Base-by-base conservation (phyloP, 2,888 invertebrate species). In the Platerodrilus igneus region DNA sequence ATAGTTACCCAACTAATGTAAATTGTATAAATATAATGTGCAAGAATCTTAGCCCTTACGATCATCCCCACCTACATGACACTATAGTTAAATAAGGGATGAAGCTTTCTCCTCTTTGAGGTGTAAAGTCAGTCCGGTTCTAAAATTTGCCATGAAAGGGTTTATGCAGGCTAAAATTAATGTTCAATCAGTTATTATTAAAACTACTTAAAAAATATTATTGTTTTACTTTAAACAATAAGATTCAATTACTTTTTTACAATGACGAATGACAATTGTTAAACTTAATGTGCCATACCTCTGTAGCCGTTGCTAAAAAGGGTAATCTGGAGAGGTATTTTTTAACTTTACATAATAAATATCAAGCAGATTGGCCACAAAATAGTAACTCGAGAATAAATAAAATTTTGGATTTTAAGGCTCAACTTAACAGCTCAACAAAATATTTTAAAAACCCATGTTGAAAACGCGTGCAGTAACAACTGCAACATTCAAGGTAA, bases 381-480 rank as follows among this genome's bases (percentile, higher is more conserved):
- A 41, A 41, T 41, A 13, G 14, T 17, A 35, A 37, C 16, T 33
- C 42, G 15, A 16, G 38, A 42, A 42, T 38, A 42, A n/a, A n/a
- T n/a, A n/a, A 39, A 39, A 27, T 23, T 11, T 22, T 14, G 14
- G 34, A 33, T 34, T 34, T 18, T 19, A 18, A 21, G 27, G 28
- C 13, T 40, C 38, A 23, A 35, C 41, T 23, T 30, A 45, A 29
- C 32, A 32, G 10, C 15, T 17, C 47, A 44, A 47, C 40, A 49
- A 49, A 47, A 41, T 41, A 13, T 49, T 31, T 49, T 49, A 41
- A 44, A 47, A 44, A 28, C 38, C 41, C 13, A 43, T 36, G 15
- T 47, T 28, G 30, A 46, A 43, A 15, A 44, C 48, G 43, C 27
- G 27, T 17, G 30, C 38, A 27, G 42, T 43, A 21, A 46, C 46